phyloP scores from a whole-genome alignment of 30 jellyfish, hydroid and myxozoan species.

The Cassiopea andromeda region DNA sequence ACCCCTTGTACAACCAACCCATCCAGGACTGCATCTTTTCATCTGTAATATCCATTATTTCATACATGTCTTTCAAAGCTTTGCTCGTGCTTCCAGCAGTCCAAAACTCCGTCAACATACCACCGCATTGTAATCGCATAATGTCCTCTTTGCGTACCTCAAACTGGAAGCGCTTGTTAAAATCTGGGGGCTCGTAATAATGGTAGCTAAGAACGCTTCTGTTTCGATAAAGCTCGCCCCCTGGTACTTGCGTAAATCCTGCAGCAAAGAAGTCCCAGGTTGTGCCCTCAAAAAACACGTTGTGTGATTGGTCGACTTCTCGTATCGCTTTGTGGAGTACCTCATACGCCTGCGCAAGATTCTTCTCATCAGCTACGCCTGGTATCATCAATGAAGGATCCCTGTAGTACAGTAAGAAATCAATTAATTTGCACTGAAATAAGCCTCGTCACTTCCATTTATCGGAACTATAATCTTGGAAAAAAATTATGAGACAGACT shows the following conservation, averaged over 20 bases:
- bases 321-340: conserved; percentile 96
- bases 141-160: conserved; percentile 90
- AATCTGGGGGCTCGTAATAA: conserved; percentile 98
- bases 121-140: conserved; percentile 91
- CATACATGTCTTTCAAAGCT: conserved; percentile 80
- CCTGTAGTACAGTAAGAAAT: conserved; percentile 22
- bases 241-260: conserved; percentile 94
- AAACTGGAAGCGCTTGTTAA: conserved; percentile 78
- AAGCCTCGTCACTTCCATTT: too few relatives aligned
- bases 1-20: conserved; percentile 97
- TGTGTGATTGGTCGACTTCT: conserved; percentile 81
- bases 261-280: conserved; percentile 95
- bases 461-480: too few relatives aligned
- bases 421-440: not conserved
- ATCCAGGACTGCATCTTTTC: conserved; percentile 92
- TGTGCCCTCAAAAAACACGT: conserved; percentile 69
- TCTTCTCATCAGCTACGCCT: conserved; percentile 89
- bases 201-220: conserved; percentile 96
- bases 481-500: too few relatives aligned
- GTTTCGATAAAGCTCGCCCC: conserved; percentile 80
- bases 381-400: conserved; percentile 86
- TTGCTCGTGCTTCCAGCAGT: conserved; percentile 79
- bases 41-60: conserved; percentile 80
- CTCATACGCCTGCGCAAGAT: conserved; percentile 94
- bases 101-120: conserved; percentile 82